A percentile compares a stretch with the other conserved stretches of the same genome.
These are phyloP conservation scores for Escarpia spicata DNA, from an alignment of 2,888 invertebrate genomes.

Conservation along the genomic window DNA sequence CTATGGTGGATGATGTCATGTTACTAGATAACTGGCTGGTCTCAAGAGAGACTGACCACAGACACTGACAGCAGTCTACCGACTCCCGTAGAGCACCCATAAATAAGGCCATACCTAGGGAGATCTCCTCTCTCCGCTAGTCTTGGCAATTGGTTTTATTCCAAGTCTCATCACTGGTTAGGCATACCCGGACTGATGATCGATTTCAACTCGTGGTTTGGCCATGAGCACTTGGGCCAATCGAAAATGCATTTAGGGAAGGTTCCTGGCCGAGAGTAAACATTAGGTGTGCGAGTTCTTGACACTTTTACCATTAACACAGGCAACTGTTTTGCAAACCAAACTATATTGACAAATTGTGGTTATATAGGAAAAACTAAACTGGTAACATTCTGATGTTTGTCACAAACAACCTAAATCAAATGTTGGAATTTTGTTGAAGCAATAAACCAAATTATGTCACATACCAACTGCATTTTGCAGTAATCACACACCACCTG, in stretches of 20 bases:
- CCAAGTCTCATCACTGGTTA: background rate
- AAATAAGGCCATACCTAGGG: background rate
- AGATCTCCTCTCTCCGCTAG: background rate
- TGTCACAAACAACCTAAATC: too few relatives aligned
- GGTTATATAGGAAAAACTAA: background rate
- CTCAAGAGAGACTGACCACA: background rate
- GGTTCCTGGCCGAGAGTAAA: background rate
- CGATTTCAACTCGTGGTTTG: background rate
- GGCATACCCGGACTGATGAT: background rate
- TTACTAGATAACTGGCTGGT: background rate
- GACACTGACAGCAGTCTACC: background rate
- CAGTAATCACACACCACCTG: too few relatives aligned
- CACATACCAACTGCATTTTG: too few relatives aligned
- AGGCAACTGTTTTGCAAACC: background rate
- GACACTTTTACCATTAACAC: background rate
- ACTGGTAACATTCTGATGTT: too few relatives aligned
- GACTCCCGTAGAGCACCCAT: background rate
- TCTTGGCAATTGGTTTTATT: conserved; percentile 10
- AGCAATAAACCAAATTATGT: too few relatives aligned
- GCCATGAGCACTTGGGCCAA: background rate
- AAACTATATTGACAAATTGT: background rate
- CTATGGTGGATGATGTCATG: background rate
- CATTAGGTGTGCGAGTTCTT: background rate
- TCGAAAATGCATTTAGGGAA: background rate
- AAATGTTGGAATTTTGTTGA: too few relatives aligned